Percentiles rank a stretch among this genome's conserved stretches.
Evolutionary conservation across 2,888 invertebrate genomes (phyloP).

Genomic region (Eucriotettix oculatus): DNA sequence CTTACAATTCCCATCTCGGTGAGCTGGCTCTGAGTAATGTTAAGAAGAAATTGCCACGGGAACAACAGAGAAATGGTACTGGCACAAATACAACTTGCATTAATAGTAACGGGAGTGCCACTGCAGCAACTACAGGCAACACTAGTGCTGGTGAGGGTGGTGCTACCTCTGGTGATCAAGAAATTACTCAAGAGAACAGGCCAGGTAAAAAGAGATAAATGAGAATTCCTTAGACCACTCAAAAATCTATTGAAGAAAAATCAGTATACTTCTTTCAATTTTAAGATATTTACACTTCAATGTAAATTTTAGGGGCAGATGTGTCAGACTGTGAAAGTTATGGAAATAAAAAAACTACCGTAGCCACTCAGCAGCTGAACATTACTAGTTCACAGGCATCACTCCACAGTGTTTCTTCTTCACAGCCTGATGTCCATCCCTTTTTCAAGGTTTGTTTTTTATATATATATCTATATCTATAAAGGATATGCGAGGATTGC

Average conservation of each 20-base stretch:
- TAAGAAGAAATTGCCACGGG: constrained; percentile 75
- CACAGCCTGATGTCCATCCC: constrained; percentile 37
- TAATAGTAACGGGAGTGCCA: background rate
- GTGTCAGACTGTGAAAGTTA: constrained; percentile 44
- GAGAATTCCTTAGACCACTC: background rate
- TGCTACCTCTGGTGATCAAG: background rate
- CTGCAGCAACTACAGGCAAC: background rate
- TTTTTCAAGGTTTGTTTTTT: constrained; percentile 32
- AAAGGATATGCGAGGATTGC: too few species aligned
- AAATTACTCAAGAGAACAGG: constrained; percentile 5
- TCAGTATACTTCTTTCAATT: background rate
- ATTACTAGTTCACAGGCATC: constrained; percentile 32
- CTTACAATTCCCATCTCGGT: constrained; percentile 55
- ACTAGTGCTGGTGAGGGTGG: constrained; percentile 3
- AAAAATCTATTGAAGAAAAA: background rate
- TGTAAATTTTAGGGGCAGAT: constrained; percentile 21
- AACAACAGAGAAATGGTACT: constrained; percentile 18
- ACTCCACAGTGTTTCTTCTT: constrained; percentile 28
- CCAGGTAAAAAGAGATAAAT: constrained; percentile 2
- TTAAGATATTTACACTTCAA: background rate
- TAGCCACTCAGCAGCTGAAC: constrained; percentile 22
- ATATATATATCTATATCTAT: too few species aligned
- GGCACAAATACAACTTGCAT: background rate
- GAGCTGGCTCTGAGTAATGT: constrained; percentile 52
- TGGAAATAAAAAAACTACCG: constrained; percentile 34